These are phyloP conservation scores for Rachycentron canadum DNA, from an alignment of 2,797 vertebrate species.

Conservation along the genomic window DNA sequence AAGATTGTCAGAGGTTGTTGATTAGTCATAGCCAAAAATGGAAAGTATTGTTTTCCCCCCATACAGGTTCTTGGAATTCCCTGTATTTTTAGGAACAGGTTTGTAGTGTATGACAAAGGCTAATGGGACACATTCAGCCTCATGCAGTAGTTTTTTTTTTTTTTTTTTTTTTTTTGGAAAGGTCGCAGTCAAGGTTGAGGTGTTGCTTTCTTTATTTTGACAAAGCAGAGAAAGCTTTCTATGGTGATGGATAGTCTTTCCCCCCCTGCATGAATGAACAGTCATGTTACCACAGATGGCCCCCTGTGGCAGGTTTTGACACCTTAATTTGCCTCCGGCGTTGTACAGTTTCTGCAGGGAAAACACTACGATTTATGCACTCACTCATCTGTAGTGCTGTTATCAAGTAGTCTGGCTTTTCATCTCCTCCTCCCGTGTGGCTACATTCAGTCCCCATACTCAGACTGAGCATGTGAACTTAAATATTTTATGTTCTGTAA, in stretches of 20 bases:
- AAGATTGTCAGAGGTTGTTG: neutral
- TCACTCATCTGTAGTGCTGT: neutral
- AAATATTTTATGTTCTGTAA: slow-evolving; percentile 44
- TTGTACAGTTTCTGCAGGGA: slow-evolving; percentile 11
- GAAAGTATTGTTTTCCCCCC: neutral
- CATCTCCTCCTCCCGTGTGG: neutral
- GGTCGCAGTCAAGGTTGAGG: neutral
- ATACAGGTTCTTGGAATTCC: neutral
- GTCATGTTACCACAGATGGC: neutral
- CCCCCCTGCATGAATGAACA: slow-evolving; percentile 14
- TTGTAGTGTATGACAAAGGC: neutral
- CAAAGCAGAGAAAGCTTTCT: slow-evolving; percentile 13
- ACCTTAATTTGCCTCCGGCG: slow-evolving; percentile 35
- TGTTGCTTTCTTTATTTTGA: slow-evolving; percentile 14
- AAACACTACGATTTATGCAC: slow-evolving; percentile 60
- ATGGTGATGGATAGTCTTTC: slow-evolving; percentile 9
- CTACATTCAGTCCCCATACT: slow-evolving; percentile 12
- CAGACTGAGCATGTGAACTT: slow-evolving; percentile 2
- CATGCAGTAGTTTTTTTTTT: slow-evolving; percentile 5
- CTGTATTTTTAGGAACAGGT: neutral
- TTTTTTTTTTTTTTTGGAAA: neutral
- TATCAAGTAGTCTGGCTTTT: neutral
- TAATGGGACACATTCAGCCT: neutral
- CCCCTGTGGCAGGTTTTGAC: slow-evolving; percentile 38
- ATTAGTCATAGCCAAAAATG: neutral